Conservation (phyloP, 2,797 vertebrate genomes). For the Neostethus bicornis region DNA sequence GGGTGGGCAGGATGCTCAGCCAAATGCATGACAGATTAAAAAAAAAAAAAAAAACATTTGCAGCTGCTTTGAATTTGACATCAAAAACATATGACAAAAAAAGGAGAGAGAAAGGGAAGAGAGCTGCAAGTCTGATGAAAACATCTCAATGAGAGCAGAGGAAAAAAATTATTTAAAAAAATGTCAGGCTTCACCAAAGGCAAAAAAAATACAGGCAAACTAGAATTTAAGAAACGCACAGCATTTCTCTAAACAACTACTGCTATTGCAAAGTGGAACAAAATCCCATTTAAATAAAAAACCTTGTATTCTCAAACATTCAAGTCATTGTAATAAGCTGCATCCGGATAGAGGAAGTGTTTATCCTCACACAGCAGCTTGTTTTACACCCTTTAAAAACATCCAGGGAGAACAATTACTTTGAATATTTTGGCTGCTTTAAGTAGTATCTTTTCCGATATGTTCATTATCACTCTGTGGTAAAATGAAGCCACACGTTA, state of each 20-base stretch:
- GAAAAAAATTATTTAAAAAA: constrained; percentile 52
- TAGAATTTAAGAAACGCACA: not conserved
- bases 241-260: not conserved
- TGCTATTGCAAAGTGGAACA: constrained; percentile 1
- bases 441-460: constrained; percentile 38
- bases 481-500: constrained; percentile 24
- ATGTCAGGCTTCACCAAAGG: constrained; percentile 10
- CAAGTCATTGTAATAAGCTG: constrained; percentile 19
- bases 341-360: constrained; percentile 20
- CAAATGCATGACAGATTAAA: constrained; percentile 88
- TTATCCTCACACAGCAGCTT: constrained; percentile 36
- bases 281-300: constrained; percentile 21
- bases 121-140: constrained; percentile 71
- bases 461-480: constrained; percentile 27
- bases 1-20: constrained; percentile 65
- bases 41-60: constrained; percentile 90
- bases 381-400: constrained; percentile 32
- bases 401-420: constrained; percentile 48
- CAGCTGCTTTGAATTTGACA: constrained; percentile 92
- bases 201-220: constrained; percentile 1
- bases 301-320: constrained; percentile 14
- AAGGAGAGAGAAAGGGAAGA: not conserved
- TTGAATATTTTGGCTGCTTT: constrained; percentile 41
- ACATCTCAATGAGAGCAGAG: constrained; percentile 81
- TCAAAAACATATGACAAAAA: constrained; percentile 69